Percentiles rank a stretch among this genome's conserved stretches.
Conservation (phyloP, 2,797 vertebrate genomes). For the Oreochromis mossambicus region DNA sequence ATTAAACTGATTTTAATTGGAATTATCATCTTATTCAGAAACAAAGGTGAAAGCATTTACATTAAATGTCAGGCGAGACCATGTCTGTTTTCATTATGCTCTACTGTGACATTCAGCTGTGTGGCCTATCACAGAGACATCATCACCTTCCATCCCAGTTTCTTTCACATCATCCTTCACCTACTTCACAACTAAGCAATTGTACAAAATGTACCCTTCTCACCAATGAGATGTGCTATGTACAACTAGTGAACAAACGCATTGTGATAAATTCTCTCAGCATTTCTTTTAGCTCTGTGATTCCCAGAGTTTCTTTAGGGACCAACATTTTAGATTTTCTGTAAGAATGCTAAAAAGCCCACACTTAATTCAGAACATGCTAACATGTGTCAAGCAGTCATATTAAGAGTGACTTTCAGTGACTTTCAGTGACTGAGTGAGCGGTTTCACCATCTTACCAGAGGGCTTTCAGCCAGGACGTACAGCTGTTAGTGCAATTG, state of each 20-base stretch:
- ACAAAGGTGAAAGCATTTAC: background rate
- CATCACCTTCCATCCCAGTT: conserved; percentile 17
- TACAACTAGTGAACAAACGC: conserved; percentile 55
- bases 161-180: conserved; percentile 14
- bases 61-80: background rate
- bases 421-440: conserved; percentile 27
- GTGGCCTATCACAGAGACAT: conserved; percentile 21
- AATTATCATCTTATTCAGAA: background rate
- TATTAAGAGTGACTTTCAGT: conserved; percentile 26
- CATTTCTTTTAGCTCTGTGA: conserved; percentile 69
- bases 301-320: conserved; percentile 55
- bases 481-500: conserved; percentile 57
- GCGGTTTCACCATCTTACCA: conserved; percentile 44
- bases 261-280: conserved; percentile 55
- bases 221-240: conserved; percentile 52
- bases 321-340: conserved; percentile 46
- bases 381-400: conserved; percentile 41
- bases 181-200: conserved; percentile 18
- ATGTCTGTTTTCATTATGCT: conserved; percentile 3
- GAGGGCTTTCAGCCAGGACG: conserved; percentile 30
- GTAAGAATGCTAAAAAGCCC: conserved; percentile 39
- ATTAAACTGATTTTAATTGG: background rate
- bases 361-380: conserved; percentile 31
- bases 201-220: conserved; percentile 59
- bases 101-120: background rate